A percentile compares a stretch with the other conserved stretches of the same genome.
These are phyloP conservation scores for Mycetomoellerius zeteki DNA, from an alignment of 1,140 invertebrate species.

Conservation along the genomic window DNA sequence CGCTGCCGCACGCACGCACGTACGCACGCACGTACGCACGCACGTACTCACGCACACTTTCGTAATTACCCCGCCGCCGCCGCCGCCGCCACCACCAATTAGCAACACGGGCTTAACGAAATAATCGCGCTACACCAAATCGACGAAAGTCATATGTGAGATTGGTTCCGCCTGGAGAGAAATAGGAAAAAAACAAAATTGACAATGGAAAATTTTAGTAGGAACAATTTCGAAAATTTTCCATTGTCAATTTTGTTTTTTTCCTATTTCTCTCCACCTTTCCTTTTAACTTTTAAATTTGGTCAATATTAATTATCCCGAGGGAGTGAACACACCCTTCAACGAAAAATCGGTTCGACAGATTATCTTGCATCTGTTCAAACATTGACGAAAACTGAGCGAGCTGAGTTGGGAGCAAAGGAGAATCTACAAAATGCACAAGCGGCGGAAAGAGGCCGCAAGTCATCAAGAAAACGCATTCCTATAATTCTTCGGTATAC, in stretches of 20 bases:
- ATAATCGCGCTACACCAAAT: conserved; percentile 62
- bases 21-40: neutral
- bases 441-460: conserved; percentile 9
- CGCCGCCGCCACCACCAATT: conserved; percentile 69
- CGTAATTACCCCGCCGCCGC: conserved; percentile 67
- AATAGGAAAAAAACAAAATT: neutral
- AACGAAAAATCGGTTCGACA: conserved; percentile 48
- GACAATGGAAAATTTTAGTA: neutral
- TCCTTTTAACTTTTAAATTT: neutral
- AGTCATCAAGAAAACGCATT: conserved; percentile 2
- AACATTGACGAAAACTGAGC: conserved; percentile 59
- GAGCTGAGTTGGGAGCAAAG: neutral
- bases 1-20: conserved; percentile 5
- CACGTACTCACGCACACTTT: conserved; percentile 39
- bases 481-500: neutral
- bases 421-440: conserved; percentile 32
- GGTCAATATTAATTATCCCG: conserved; percentile 28
- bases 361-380: conserved; percentile 71
- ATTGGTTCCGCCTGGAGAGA: neutral
- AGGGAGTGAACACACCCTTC: neutral
- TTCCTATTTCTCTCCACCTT: too few relatives aligned
- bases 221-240: too few relatives aligned
- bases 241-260: too few relatives aligned
- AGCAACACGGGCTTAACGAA: conserved; percentile 67
- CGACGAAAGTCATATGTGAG: conserved; percentile 43